Evolutionary conservation across 1,140 invertebrate species (phyloP).

Genomic region (Aradophagus sp.): DNA sequence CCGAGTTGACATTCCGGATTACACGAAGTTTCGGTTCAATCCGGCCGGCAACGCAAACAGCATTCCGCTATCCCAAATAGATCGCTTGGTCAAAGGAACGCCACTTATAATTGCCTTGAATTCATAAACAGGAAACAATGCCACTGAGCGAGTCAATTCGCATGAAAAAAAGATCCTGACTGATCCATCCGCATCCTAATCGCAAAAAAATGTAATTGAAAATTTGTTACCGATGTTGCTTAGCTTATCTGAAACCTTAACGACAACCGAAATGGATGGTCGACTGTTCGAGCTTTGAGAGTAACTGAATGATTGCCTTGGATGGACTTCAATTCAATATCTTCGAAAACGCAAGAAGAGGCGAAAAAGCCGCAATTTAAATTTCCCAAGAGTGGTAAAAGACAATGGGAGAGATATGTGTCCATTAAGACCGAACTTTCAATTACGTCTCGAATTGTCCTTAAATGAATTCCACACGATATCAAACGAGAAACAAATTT

Average conservation of each 20-base stretch:
- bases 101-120: conserved; percentile 26
- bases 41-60: conserved; percentile 17
- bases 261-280: no score
- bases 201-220: conserved; percentile 1
- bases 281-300: no score
- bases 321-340: no score
- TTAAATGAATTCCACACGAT: neutral
- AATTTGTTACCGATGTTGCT: no score
- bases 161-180: conserved; percentile 6
- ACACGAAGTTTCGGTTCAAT: conserved; percentile 26
- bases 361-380: no score
- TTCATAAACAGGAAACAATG: conserved; percentile 22
- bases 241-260: no score
- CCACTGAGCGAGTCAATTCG: conserved; percentile 8
- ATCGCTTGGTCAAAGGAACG: conserved; percentile 9
- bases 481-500: conserved; percentile 23
- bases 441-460: neutral
- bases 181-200: neutral
- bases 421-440: conserved; percentile 3
- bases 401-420: no score
- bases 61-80: conserved; percentile 36
- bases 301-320: no score
- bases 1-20: conserved; percentile 45
- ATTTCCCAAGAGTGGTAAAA: no score
- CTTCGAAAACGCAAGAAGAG: no score